These are phyloP conservation scores for Temnothorax curvispinosus DNA, from an alignment of 1,140 invertebrate species.

Conservation along the genomic window DNA sequence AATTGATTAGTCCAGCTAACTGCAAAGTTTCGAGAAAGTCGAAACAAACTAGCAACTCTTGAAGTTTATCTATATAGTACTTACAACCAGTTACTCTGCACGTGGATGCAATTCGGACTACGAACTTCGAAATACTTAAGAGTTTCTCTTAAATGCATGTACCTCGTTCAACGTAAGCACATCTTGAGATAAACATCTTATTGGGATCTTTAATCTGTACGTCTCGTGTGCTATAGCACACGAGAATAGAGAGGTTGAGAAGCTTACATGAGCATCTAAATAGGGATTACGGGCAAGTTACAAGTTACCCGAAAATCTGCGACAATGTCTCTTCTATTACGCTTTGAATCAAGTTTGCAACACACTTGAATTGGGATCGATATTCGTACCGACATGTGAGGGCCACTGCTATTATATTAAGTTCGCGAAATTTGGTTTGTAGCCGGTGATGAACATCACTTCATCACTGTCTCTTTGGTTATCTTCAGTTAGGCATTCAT, in stretches of 20 bases:
- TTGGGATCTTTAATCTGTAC: slow-evolving; percentile 42
- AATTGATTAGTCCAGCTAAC: slow-evolving; percentile 49
- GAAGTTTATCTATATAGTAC: neutral
- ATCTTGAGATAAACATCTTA: slow-evolving; percentile 22
- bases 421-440: slow-evolving; percentile 38
- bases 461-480: slow-evolving; percentile 42
- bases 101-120: neutral
- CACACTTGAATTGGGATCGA: slow-evolving; percentile 24
- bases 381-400: slow-evolving; percentile 2
- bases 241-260: neutral
- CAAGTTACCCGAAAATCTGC: slow-evolving; percentile 46
- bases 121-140: neutral
- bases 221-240: neutral
- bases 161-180: slow-evolving; percentile 3
- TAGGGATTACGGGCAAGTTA: slow-evolving; percentile 10
- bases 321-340: slow-evolving; percentile 23
- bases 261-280: neutral
- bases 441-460: slow-evolving; percentile 17
- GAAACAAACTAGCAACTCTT: neutral
- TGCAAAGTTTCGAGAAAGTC: slow-evolving; percentile 46
- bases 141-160: neutral
- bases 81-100: neutral
- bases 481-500: slow-evolving; percentile 32
- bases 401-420: slow-evolving; percentile 27
- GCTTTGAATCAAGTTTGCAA: slow-evolving; percentile 32